Evolutionary conservation across 2,888 invertebrate genomes (phyloP).

Genomic region (Cephus runcator): DNA sequence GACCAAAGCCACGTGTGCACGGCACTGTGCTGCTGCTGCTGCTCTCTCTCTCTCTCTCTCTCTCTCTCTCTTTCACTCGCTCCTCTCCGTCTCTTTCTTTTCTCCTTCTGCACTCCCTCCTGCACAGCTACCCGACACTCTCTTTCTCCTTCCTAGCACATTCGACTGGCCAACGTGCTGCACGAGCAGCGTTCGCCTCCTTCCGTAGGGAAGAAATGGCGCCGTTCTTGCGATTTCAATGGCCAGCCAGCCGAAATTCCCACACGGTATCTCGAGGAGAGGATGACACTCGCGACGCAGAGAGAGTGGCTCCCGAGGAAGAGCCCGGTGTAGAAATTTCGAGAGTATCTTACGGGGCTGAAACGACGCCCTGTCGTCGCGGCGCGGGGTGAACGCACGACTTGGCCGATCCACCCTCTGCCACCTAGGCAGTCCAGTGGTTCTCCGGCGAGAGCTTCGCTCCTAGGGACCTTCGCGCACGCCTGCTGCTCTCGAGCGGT

Average conservation of each 20-base stretch:
- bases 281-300: slow-evolving; percentile 15
- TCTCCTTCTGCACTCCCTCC: not conserved
- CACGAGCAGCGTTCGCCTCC: slow-evolving; percentile 1
- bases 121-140: not conserved
- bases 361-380: slow-evolving; percentile 60
- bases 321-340: not conserved
- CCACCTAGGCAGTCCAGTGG: slow-evolving; percentile 1
- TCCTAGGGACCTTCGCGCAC: not conserved
- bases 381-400: slow-evolving; percentile 64
- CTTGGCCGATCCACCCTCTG: slow-evolving; percentile 40
- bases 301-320: not conserved
- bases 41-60: not conserved
- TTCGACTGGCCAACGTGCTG: not conserved
- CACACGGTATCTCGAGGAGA: not conserved
- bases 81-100: not conserved
- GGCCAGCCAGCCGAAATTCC: not conserved
- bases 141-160: not conserved
- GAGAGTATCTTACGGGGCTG: slow-evolving; percentile 14
- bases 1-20: not conserved
- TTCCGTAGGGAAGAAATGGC: not conserved
- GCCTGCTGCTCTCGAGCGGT: not conserved
- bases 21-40: not conserved
- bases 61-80: not conserved
- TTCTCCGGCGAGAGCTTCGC: not conserved
- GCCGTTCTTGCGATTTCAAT: not conserved